These are phyloP conservation scores for Anthopleura sola DNA, from an alignment of 64 coral and sea anemone genomes.

Conservation along the genomic window DNA sequence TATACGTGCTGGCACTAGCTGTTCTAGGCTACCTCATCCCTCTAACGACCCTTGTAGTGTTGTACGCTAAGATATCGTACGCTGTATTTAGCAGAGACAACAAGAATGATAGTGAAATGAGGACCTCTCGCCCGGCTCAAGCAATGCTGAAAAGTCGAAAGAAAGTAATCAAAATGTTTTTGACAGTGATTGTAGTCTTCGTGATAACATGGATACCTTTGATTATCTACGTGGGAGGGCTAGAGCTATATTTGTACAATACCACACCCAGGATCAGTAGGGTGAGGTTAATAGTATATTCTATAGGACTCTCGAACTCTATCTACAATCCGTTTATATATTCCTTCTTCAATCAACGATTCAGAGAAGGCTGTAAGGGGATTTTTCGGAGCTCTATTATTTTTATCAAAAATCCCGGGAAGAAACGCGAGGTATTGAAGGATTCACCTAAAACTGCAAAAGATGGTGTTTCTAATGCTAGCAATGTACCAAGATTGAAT, in stretches of 20 bases:
- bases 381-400: constrained; percentile 43
- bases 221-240: constrained; percentile 67
- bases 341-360: constrained; percentile 74
- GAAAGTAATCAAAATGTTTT: constrained; percentile 88
- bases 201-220: constrained; percentile 79
- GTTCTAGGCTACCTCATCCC: constrained; percentile 74
- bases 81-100: constrained; percentile 68
- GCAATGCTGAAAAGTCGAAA: constrained; percentile 59
- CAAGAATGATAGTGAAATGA: background rate
- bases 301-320: constrained; percentile 67
- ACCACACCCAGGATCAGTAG: constrained; percentile 31
- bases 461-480: background rate
- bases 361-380: constrained; percentile 78
- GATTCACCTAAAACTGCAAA: background rate
- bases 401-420: constrained; percentile 27
- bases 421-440: background rate
- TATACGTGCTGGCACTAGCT: constrained; percentile 56
- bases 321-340: constrained; percentile 81
- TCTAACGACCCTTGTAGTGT: constrained; percentile 44
- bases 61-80: constrained; percentile 73
- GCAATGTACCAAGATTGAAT: background rate
- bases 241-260: constrained; percentile 42
- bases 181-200: constrained; percentile 81
- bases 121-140: constrained; percentile 17
- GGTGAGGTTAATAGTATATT: constrained; percentile 61